These are phyloP conservation scores for Dendropsophus ebraccatus DNA, from an alignment of 2,113 vertebrate genomes.

Conservation along the genomic window DNA sequence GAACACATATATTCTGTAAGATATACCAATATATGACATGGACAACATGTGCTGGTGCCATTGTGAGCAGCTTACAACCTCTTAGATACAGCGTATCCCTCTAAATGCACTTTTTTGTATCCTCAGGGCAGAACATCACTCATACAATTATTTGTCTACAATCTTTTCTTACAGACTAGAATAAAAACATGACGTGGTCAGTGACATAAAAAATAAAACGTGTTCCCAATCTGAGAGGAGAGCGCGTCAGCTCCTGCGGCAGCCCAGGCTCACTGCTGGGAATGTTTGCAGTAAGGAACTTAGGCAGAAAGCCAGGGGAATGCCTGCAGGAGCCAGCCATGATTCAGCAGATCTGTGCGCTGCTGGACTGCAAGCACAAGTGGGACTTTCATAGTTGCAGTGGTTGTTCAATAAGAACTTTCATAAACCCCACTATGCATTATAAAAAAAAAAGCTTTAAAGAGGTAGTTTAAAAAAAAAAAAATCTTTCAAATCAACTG, in stretches of 20 bases:
- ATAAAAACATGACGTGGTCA: background rate
- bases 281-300: background rate
- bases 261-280: background rate
- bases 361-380: background rate
- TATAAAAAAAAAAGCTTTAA: too few species aligned
- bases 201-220: background rate
- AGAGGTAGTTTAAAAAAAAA: too few species aligned
- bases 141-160: background rate
- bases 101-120: background rate
- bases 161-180: background rate
- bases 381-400: too few species aligned
- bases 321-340: background rate
- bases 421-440: too few species aligned
- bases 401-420: background rate
- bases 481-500: too few species aligned
- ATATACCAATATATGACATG: too few species aligned
- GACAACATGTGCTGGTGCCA: too few species aligned
- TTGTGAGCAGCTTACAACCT: too few species aligned
- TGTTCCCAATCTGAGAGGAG: background rate
- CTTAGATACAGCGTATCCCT: too few species aligned
- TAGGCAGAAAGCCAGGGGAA: constrained; percentile 16
- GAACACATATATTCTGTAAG: too few species aligned
- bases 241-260: background rate
- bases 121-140: too few species aligned
- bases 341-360: background rate